Evolutionary conservation across 2,797 vertebrate species (phyloP).

Genomic region (Anguilla anguilla): DNA sequence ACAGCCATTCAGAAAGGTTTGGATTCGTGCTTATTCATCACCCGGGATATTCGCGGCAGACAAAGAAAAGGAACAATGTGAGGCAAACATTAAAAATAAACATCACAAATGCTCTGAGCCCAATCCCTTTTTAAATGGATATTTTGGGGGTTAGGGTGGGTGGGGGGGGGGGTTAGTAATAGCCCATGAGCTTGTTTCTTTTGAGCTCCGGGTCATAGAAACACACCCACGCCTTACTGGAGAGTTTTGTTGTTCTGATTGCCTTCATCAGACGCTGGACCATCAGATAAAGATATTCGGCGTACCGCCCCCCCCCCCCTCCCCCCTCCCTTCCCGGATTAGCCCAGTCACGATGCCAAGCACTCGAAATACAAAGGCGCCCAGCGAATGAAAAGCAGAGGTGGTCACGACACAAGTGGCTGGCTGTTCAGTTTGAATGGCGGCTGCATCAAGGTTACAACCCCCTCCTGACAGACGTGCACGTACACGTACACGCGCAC

Average conservation of each 20-base stretch:
- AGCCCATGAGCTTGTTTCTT: not conserved
- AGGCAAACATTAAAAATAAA: constrained; percentile 22
- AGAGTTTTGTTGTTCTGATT: constrained; percentile 42
- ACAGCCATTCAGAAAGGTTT: constrained; percentile 17
- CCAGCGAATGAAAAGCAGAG: constrained; percentile 60
- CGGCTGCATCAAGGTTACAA: constrained; percentile 26
- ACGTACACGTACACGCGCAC: not conserved
- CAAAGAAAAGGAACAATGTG: constrained; percentile 1
- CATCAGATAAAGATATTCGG: constrained; percentile 44
- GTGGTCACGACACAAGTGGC: constrained; percentile 67
- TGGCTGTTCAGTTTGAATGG: constrained; percentile 47
- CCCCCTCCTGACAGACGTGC: constrained; percentile 22
- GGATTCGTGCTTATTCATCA: constrained; percentile 11
- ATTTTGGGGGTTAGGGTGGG: not conserved
- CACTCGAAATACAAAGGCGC: constrained; percentile 72
- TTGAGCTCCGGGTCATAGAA: not conserved
- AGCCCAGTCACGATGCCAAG: constrained; percentile 67
- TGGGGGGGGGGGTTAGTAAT: not conserved
- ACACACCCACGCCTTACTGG: constrained; percentile 28
- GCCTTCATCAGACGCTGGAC: constrained; percentile 56
- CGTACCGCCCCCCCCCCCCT: constrained; percentile 52
- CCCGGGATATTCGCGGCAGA: not conserved
- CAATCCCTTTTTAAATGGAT: not conserved
- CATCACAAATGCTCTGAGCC: constrained; percentile 15
- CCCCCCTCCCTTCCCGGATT: constrained; percentile 58